Evolutionary conservation across 2,113 vertebrate genomes (phyloP).

Genomic region (Aphelocoma coerulescens): DNA sequence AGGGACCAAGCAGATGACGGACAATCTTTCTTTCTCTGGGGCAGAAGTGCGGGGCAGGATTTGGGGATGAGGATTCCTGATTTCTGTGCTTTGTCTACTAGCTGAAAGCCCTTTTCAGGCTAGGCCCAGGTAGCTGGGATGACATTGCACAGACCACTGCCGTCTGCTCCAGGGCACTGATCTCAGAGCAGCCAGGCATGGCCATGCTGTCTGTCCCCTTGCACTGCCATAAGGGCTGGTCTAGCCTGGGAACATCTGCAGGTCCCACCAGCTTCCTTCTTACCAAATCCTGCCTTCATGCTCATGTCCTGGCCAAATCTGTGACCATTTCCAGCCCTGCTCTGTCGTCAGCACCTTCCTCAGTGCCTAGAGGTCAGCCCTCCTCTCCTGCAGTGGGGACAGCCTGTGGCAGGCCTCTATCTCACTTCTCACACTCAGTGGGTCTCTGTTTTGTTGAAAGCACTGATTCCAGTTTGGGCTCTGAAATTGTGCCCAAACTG

Average conservation of each 20-base stretch:
- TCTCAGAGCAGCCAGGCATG: background rate
- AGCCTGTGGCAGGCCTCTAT: background rate
- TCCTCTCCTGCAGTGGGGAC: background rate
- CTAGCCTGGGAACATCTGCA: background rate
- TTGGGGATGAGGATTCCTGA: background rate
- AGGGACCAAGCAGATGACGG: background rate
- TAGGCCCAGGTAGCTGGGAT: background rate
- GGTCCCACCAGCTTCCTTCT: background rate
- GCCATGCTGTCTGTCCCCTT: background rate
- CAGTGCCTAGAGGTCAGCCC: constrained; percentile 31
- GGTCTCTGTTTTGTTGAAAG: background rate
- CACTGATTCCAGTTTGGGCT: background rate
- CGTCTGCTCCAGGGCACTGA: background rate
- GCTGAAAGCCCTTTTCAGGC: background rate
- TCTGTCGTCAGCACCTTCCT: background rate
- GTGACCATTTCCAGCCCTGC: background rate
- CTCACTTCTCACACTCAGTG: background rate
- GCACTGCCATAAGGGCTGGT: background rate
- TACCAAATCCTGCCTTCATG: background rate
- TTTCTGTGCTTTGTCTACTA: background rate
- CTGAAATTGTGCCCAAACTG: background rate
- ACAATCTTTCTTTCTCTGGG: background rate
- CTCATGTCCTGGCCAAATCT: background rate
- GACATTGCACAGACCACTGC: background rate
- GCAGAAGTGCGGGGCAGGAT: background rate